Base-by-base conservation (phyloP, 2,113 vertebrate species). In the Gobiocypris rarus region DNA sequence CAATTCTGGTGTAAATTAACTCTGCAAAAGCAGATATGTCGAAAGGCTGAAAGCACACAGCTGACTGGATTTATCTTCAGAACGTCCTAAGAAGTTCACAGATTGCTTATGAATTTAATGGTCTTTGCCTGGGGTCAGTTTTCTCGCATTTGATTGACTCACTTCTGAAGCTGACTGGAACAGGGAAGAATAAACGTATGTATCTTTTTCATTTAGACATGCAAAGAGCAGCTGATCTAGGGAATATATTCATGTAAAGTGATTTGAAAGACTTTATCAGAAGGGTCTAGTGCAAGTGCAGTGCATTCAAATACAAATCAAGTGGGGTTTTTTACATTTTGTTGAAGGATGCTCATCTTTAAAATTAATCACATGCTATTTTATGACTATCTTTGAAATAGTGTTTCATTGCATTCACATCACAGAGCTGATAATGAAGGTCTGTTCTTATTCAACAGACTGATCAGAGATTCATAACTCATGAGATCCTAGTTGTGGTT, bases 41-140 rank as follows among this genome's bases (percentile, higher is more conserved):
- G 10, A 76, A 81, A 86, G 7, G 76, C 75, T 86, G 56, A 80
- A 67, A 75, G 67, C 81, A 74, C 24, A 54, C 7, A 41, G 41
- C 17, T 75, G 65, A 56, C 67, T 83, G 77, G 58, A 77, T 84
- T 73, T 74, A 82, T 78, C 83, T 70, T 85, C 61, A 24, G 22
- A 22, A 58, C 38, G 70, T 50, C 26, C 61, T 73, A 41, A 67
- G 83, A 78, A 82, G 61, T 73, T 67, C 84, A 84, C 61, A 85
- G 70, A 75, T 83, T 28, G 70, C 80, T 79, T 50, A 50, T 80
- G 38, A 80, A 83, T 80, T 81, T 83, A 83, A 79, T 74, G 34
- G 34, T 28, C 24, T 24, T 67, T 85, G 73, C 83, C 86, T 48
- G 79, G 45, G 86, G 83, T 82, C 24, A 75, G 28, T 75, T 84